Percentiles rank a stretch among this genome's conserved stretches.
Conservation (phyloP, 2,797 vertebrate genomes). For the Eutrigla gurnardus region DNA sequence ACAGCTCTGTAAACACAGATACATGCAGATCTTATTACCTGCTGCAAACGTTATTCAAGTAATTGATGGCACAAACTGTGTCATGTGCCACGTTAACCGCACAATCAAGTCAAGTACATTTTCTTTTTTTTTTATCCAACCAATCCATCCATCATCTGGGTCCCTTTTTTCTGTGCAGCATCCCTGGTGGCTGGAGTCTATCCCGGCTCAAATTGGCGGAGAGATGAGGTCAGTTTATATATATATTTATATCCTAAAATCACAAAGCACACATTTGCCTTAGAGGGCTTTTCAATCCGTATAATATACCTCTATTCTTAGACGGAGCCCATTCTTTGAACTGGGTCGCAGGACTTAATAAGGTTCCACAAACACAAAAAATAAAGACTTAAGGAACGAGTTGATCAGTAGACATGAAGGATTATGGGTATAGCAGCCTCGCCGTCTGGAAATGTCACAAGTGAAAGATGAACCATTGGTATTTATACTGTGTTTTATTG, state of each 20-base stretch:
- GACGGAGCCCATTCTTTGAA: conserved; percentile 28
- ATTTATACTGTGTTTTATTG: conserved; percentile 5
- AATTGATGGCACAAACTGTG: not conserved
- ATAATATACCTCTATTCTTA: conserved; percentile 26
- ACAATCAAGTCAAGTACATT: conserved; percentile 10
- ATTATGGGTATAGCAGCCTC: conserved; percentile 7
- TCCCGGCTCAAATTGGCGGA: conserved; percentile 36
- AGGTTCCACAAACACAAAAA: conserved; percentile 14
- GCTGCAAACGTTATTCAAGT: not conserved
- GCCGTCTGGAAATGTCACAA: conserved; percentile 26
- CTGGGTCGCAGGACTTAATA: conserved; percentile 27
- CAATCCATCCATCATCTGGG: conserved; percentile 3
- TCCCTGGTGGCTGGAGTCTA: conserved; percentile 20
- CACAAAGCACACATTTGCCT: conserved; percentile 20
- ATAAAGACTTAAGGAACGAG: not conserved
- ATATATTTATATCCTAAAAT: conserved; percentile 22
- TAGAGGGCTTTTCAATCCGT: conserved; percentile 42
- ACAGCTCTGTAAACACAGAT: not conserved
- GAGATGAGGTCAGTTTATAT: conserved; percentile 29
- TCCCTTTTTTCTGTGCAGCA: not conserved
- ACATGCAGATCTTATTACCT: not conserved
- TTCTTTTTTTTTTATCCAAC: conserved; percentile 15
- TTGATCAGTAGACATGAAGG: conserved; percentile 15
- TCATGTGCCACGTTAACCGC: not conserved
- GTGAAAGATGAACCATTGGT: conserved; percentile 10